Evolutionary conservation across 2,797 vertebrate genomes (phyloP), one percentile per base, ranked within the genome.

Genomic region (Schizopygopsis pylzovi): DNA sequence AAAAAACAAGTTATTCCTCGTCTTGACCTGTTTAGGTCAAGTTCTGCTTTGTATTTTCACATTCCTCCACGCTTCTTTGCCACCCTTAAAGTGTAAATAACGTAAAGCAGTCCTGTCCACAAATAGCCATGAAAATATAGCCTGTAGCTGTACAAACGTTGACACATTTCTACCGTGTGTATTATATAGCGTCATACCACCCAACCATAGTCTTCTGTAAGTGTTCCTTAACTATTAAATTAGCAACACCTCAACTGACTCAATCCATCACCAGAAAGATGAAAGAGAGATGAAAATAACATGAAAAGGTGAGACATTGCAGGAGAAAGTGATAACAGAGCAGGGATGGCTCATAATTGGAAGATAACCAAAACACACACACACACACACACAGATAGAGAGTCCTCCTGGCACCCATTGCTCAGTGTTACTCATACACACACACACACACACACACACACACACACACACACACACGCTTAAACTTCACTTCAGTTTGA

Each of bases 401-500:
- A 79, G 71, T 72, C 85, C 61, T 82, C 33, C 67, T 85, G 45
- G 87, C 81, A 79, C 79, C 22, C 80, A 73, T 18, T 81, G 68
- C 84, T 80, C 25, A 54, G 52, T 33, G 9, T 85, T 76, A 72
- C 71, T 73, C 79, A 63, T 63, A 39, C 59, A 39, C 63, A 56
- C 52, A 25, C 65, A 70, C 41, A 41, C 37, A 37, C 37, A 37
- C 37, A 37, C 37, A 63, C 70, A 37, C 68, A 39, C 63, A 56
- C 52, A 25, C 47, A 68, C 43, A 33, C 28, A 39, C 39, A 39
- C 39, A 39, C 39, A 52, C 28, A 82, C 68, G 59, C 67, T 72
- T 87, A 89, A 84, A 89, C 89, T 92, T 88, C 22, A 86, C 89
- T 88, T 89, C 84, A 89, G 89, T 90, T 89, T 91, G 84, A 87